phyloP scores from a whole-genome alignment of 2,888 invertebrate genomes.

The Tetanocera ferruginea region DNA sequence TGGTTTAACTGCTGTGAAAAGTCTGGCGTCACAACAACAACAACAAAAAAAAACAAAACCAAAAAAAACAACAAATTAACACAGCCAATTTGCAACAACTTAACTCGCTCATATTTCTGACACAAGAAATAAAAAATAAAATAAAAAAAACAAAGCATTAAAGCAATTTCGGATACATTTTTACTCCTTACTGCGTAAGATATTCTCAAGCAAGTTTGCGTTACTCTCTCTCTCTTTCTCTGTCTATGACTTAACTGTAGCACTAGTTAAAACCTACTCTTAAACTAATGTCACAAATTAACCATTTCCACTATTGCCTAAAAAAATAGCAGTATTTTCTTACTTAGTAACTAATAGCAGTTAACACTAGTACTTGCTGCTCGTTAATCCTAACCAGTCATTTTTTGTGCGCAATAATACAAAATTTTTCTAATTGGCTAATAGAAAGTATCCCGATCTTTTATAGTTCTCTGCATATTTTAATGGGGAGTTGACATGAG shows the following conservation, averaged over 20 bases:
- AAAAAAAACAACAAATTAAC: neutral
- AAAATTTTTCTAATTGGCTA: no score
- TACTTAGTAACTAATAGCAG: no score
- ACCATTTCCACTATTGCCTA: neutral
- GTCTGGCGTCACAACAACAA: neutral
- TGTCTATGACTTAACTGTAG: neutral
- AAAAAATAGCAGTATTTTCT: no score
- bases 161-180: conserved; percentile 30
- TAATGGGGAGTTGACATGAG: no score
- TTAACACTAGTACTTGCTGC: no score
- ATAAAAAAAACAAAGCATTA: neutral
- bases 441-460: no score
- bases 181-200: conserved; percentile 35
- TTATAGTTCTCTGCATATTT: no score
- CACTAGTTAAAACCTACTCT: neutral
- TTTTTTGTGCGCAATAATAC: no score
- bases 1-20: neutral
- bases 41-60: neutral
- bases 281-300: neutral
- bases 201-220: conserved; percentile 10
- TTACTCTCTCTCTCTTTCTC: conserved; percentile 6
- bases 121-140: neutral
- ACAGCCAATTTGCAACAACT: neutral
- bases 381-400: no score
- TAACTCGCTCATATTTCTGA: conserved; percentile 8